Evolutionary conservation across 2,888 invertebrate genomes (phyloP), one percentile per base, ranked within the genome.

Genomic region (Apocheima hispidaria): DNA sequence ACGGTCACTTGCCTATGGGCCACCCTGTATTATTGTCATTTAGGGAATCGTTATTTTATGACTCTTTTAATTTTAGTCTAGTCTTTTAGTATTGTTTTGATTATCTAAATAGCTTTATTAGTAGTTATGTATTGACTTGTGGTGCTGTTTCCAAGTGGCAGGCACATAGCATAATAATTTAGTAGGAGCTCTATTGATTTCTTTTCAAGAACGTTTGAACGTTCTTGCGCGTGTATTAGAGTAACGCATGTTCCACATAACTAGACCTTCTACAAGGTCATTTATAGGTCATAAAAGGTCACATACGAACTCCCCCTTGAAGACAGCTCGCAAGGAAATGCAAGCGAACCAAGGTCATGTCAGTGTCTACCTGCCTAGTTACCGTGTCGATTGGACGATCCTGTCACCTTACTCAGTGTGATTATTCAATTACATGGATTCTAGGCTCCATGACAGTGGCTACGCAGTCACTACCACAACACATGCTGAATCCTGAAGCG

Each of bases 401-500:
- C 56, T 43, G 56, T 28, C 52, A 53, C 33, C 52, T 57, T 33
- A 38, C 35, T 9, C 12, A 26, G 23, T 49, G 51, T 30, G 38
- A 67, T 69, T 67, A 69, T 67, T 57, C 69, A 67, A 69, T 69
- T 63, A 63, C 35, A 12, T 52, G 50, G 48, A 54, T 63, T 58
- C 53, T 20, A 56, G 53, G 60, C 62, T 53, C 57, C 59, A 41
- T 41, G 58, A 38, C 41, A 38, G 44, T 52, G 43, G 43, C 48
- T 53, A 50, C 55, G 30, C 56, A 58, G 59, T 43, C 5, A 26
- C 6, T 26, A 26, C 16, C 40, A 23, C 62, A 28, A 26, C 36
- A 14, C 23, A 16, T 14, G 40, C n/a, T 38, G 38, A 30, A 40
- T 28, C 40, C 38, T 40, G 51, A 14, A 40, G 20, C 30, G 51